These are phyloP conservation scores for Rynchops niger DNA, from an alignment of 2,113 vertebrate genomes.

Conservation along the genomic window DNA sequence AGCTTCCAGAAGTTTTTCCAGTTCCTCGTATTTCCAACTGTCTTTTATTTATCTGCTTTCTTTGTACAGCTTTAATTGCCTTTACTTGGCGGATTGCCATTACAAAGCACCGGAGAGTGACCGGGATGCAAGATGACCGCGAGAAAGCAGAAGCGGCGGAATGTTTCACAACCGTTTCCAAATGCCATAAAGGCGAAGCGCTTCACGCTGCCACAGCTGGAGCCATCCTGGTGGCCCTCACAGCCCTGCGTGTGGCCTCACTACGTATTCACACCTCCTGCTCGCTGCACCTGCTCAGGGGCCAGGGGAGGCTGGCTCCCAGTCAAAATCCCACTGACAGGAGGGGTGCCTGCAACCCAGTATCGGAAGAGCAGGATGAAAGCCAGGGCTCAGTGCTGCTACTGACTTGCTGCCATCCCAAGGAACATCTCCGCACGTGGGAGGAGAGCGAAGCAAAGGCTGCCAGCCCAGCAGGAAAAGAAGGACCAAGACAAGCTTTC, in stretches of 20 bases:
- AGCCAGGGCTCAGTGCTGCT: background rate
- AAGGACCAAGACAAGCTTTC: too few relatives aligned
- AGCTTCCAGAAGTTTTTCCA: background rate
- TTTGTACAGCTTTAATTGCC: background rate
- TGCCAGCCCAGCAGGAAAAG: background rate
- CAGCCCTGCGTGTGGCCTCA: background rate
- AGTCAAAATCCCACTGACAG: background rate
- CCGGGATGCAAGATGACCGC: background rate
- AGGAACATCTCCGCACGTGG: background rate
- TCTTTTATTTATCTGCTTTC: background rate
- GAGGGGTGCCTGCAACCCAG: background rate
- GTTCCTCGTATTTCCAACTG: background rate
- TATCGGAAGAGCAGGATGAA: background rate
- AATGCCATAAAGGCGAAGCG: background rate
- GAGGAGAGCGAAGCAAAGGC: too few relatives aligned
- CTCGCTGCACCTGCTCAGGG: background rate
- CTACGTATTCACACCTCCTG: accelerated
- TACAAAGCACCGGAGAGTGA: background rate
- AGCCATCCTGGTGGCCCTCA: background rate
- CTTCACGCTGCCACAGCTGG: background rate
- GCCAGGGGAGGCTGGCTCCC: background rate
- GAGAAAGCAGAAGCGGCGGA: background rate
- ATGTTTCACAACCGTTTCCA: background rate
- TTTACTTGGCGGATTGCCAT: background rate
- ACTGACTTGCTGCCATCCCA: background rate